A percentile compares a stretch with the other conserved stretches of the same genome.
These are phyloP conservation scores for Botrylloides violaceus DNA, from an alignment of 23 tunicate genomes.

Conservation along the genomic window DNA sequence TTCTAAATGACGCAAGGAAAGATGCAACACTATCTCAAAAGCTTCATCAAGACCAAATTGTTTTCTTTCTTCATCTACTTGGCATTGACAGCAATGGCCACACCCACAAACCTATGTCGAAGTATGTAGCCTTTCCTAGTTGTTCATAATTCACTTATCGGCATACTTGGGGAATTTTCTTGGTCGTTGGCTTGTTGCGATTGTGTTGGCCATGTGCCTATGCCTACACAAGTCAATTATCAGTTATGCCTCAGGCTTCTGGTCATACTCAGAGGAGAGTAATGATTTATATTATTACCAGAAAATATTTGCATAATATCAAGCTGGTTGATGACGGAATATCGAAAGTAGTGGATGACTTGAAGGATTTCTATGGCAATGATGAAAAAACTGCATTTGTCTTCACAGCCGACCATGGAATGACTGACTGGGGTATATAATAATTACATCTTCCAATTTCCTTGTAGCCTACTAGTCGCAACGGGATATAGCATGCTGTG, in stretches of 20 bases:
- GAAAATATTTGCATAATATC: conserved; percentile 77
- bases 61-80: conserved; percentile 91
- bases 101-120: conserved; percentile 76
- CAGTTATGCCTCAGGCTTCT: too few relatives aligned
- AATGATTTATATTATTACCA: conserved; percentile 15
- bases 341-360: conserved; percentile 29
- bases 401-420: conserved; percentile 95
- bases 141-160: neutral
- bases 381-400: conserved; percentile 82
- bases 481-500: too few relatives aligned
- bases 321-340: conserved; percentile 63
- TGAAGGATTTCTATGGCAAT: conserved; percentile 52
- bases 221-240: too few relatives aligned
- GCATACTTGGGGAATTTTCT: neutral
- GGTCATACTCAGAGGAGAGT: too few relatives aligned
- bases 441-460: neutral
- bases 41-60: conserved; percentile 51
- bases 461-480: too few relatives aligned
- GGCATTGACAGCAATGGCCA: conserved; percentile 99
- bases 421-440: conserved; percentile 92
- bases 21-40: conserved; percentile 22
- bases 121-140: conserved; percentile 17
- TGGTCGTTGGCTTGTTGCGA: too few relatives aligned
- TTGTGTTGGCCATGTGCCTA: too few relatives aligned
- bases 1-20: conserved; percentile 32